phyloP scores from a whole-genome alignment of 1,140 invertebrate genomes.

The Drosophila pruinosa region DNA sequence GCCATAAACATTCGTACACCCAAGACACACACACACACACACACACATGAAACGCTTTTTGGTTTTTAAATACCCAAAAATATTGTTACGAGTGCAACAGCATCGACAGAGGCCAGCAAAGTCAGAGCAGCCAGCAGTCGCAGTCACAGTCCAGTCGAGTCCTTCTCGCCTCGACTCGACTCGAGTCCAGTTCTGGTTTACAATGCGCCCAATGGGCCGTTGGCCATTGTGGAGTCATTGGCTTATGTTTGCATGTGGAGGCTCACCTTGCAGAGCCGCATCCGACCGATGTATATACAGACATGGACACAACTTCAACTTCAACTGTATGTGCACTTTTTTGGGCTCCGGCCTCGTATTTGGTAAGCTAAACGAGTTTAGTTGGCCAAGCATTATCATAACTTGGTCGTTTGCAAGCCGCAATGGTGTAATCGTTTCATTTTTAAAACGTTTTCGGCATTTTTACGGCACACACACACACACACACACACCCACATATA shows the following conservation, averaged over 20 bases:
- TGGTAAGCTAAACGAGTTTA: conserved; percentile 76
- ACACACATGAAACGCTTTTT: conserved; percentile 39
- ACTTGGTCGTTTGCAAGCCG: conserved; percentile 79
- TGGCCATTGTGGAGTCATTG: conserved; percentile 18
- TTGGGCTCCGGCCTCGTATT: conserved; percentile 33
- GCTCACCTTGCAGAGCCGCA: conserved; percentile 53
- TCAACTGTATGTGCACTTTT: conserved; percentile 16
- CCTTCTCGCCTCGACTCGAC: neutral
- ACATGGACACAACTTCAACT: neutral
- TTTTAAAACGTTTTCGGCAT: conserved; percentile 78
- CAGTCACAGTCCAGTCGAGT: neutral
- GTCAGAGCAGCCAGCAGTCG: conserved; percentile 30
- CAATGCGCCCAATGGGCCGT: conserved; percentile 57
- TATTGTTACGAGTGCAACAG: conserved; percentile 61
- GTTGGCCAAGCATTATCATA: conserved; percentile 80
- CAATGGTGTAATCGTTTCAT: conserved; percentile 80
- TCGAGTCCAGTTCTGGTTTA: conserved; percentile 32
- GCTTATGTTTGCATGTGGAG: conserved; percentile 61
- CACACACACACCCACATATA: conserved; percentile 10
- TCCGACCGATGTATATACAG: conserved; percentile 12
- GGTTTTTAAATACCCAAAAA: conserved; percentile 68
- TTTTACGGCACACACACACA: conserved; percentile 42
- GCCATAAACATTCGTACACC: conserved; percentile 56
- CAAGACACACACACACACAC: conserved; percentile 32
- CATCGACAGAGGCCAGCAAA: conserved; percentile 29